Percentiles rank a stretch among this genome's conserved stretches.
phyloP scores from a whole-genome alignment of 2,888 invertebrate genomes.

The Agonum fuliginosum region DNA sequence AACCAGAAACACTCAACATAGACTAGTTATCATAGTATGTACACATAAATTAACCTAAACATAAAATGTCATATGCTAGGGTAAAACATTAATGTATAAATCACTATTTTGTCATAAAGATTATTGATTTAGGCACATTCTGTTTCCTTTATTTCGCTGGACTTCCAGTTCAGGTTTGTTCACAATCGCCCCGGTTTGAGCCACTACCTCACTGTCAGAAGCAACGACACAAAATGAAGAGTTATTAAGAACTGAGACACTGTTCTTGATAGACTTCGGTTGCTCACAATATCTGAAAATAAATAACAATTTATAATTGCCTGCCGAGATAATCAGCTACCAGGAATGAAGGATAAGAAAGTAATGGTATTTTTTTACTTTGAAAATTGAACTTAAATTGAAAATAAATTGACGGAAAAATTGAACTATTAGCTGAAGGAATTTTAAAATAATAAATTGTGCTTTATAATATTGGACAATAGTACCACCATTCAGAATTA shows the following conservation, averaged over 20 bases:
- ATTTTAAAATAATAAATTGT: no score
- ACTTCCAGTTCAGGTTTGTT: constrained; percentile 35
- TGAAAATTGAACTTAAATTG: not conserved
- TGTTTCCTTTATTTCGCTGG: constrained; percentile 54
- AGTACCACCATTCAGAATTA: not conserved
- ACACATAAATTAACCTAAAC: constrained; percentile 49
- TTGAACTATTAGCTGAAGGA: not conserved
- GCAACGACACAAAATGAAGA: constrained; percentile 56
- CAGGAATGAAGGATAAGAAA: not conserved
- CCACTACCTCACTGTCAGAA: constrained; percentile 58
- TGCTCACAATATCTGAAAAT: constrained; percentile 59
- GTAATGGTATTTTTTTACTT: not conserved
- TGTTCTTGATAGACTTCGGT: constrained; percentile 57
- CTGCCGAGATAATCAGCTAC: not conserved
- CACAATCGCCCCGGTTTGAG: constrained; percentile 24
- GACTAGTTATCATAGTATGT: constrained; percentile 35
- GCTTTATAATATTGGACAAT: no score
- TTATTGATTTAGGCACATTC: constrained; percentile 60
- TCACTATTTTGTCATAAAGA: constrained; percentile 58
- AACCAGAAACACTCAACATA: constrained; percentile 44
- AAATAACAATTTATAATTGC: constrained; percentile 45
- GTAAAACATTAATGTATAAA: constrained; percentile 55
- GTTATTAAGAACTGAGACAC: constrained; percentile 56
- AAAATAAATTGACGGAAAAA: constrained; percentile 22
- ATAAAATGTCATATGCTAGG: constrained; percentile 39